phyloP scores from a whole-genome alignment of 1,140 invertebrate genomes.

The Brachionus manjavacas region DNA sequence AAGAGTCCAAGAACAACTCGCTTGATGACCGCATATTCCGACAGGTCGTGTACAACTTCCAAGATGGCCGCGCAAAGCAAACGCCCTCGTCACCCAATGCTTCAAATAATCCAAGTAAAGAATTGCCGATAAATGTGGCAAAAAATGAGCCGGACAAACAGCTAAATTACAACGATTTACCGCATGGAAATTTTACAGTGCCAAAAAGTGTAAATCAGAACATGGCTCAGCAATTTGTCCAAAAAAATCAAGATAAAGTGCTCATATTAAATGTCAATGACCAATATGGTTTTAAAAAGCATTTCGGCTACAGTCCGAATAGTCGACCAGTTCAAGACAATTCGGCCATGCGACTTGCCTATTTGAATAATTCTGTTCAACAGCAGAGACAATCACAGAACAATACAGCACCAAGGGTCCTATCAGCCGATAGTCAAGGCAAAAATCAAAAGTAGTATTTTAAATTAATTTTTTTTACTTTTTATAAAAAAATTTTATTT shows the following conservation, averaged over 20 bases:
- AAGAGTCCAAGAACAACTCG: neutral
- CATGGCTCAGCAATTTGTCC: neutral
- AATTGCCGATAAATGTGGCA: neutral
- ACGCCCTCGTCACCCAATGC: neutral
- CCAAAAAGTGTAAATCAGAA: neutral
- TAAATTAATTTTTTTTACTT: neutral
- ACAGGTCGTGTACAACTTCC: neutral
- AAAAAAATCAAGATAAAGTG: neutral
- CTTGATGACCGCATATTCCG: conserved; percentile 17
- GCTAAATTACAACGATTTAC: neutral
- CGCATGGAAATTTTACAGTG: neutral
- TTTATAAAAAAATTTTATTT: neutral
- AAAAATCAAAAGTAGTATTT: conserved; percentile 13
- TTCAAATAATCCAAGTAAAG: neutral
- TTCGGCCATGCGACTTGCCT: neutral
- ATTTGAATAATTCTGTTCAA: conserved; percentile 7
- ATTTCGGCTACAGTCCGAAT: neutral
- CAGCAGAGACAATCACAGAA: neutral
- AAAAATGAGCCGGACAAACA: neutral
- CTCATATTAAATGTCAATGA: neutral
- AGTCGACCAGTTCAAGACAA: neutral
- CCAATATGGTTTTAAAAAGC: neutral
- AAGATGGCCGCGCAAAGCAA: neutral
- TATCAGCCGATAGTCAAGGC: neutral
- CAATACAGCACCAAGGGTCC: neutral